Conservation (phyloP, 92 coral and sea anemone genomes). For the Galaxea fascicularis region DNA sequence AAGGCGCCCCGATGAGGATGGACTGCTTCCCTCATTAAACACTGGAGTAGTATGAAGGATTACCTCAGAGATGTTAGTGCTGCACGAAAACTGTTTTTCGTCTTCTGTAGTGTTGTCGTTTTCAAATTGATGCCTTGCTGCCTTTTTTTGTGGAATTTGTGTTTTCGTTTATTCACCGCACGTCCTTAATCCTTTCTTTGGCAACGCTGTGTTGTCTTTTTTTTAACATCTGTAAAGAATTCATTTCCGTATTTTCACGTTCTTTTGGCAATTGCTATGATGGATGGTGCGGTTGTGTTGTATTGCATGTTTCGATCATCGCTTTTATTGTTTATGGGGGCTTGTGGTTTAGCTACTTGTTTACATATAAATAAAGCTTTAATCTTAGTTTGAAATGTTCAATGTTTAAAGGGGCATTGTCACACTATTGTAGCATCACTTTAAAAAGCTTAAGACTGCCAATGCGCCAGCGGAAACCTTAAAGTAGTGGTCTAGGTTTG, state of each 20-base stretch:
- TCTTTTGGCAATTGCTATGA: neutral
- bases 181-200: neutral
- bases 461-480: too few relatives aligned
- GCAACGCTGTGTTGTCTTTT: too few relatives aligned
- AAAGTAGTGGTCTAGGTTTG: too few relatives aligned
- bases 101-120: neutral
- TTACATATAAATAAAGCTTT: too few relatives aligned
- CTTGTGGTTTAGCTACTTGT: neutral
- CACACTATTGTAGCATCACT: too few relatives aligned
- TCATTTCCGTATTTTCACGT: neutral
- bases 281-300: neutral
- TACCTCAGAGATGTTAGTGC: constrained; percentile 91
- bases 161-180: neutral
- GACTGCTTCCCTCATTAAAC: constrained; percentile 79
- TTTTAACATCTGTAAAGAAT: too few relatives aligned
- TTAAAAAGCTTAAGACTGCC: too few relatives aligned
- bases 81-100: neutral
- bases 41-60: constrained; percentile 84
- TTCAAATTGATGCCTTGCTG: too few relatives aligned
- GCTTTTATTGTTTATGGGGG: neutral
- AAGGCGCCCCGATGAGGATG: constrained; percentile 75
- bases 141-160: neutral
- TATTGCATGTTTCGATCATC: too few relatives aligned
- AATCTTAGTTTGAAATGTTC: neutral
- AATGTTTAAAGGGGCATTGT: too few relatives aligned